A percentile compares a stretch with the other conserved stretches of the same genome.
phyloP scores from a whole-genome alignment of 2,888 invertebrate genomes.

The Athalia cordata region DNA sequence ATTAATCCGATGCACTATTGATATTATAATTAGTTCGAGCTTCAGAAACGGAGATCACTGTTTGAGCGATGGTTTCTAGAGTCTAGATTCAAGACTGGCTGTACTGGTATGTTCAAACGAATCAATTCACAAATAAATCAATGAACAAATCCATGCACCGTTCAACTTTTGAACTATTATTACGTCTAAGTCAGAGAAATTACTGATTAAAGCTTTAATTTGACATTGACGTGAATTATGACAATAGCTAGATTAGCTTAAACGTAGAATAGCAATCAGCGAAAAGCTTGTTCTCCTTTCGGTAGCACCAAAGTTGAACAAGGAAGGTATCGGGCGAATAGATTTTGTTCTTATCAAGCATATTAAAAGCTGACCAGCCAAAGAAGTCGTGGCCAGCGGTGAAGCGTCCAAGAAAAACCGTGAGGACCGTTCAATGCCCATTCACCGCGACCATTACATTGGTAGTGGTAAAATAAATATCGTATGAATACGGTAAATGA shows the following conservation, averaged over 20 bases:
- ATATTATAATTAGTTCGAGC: conserved; percentile 60
- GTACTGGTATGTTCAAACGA: not conserved
- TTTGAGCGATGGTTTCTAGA: conserved; percentile 15
- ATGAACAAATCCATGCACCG: no score
- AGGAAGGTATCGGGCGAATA: no score
- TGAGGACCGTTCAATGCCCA: not conserved
- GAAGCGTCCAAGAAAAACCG: not conserved
- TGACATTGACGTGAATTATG: no score
- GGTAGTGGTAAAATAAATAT: not conserved
- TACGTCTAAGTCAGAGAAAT: no score
- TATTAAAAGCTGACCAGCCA: not conserved
- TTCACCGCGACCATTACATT: not conserved
- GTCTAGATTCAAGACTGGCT: not conserved
- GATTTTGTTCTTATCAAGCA: not conserved
- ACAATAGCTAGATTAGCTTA: no score
- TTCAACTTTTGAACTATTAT: no score
- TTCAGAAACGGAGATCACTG: conserved; percentile 26
- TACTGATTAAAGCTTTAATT: no score
- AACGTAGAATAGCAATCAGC: no score
- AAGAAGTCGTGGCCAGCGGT: not conserved
- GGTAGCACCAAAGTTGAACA: no score
- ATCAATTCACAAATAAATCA: no score
- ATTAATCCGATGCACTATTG: conserved; percentile 62
- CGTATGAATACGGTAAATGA: not conserved
- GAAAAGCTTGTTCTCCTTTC: no score